phyloP scores from a whole-genome alignment of 2,888 invertebrate genomes.

The Cybosia mesomella region DNA sequence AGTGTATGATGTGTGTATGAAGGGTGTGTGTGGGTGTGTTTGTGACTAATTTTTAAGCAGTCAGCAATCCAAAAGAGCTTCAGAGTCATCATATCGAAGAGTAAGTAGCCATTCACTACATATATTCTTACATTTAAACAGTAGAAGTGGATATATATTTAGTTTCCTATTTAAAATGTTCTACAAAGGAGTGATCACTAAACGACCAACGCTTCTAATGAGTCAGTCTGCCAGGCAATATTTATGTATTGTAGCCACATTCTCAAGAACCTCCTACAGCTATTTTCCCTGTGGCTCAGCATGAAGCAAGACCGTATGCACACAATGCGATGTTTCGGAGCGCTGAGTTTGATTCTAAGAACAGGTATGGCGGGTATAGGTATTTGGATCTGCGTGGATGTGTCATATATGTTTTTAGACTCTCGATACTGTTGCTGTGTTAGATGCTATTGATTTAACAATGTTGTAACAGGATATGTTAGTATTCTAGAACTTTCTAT shows the following conservation, averaged over 20 bases:
- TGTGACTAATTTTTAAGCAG: no score
- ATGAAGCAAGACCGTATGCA: constrained; percentile 10
- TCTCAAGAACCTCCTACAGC: constrained; percentile 11
- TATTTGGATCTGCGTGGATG: constrained; percentile 18
- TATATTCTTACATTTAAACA: no score
- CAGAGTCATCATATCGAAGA: no score
- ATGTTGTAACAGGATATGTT: no score
- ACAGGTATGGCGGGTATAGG: constrained; percentile 14
- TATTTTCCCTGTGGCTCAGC: constrained; percentile 17
- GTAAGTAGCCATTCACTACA: no score
- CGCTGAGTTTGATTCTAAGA: constrained; percentile 21
- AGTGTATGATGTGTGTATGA: no score
- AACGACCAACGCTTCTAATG: neutral
- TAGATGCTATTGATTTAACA: neutral
- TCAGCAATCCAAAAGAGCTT: no score
- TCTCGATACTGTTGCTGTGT: constrained; percentile 9
- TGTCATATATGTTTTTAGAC: constrained; percentile 15
- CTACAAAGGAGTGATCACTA: no score
- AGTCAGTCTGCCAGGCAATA: neutral
- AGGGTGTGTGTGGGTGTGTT: no score
- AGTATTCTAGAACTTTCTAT: no score
- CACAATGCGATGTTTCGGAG: constrained; percentile 18
- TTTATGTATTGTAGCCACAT: constrained; percentile 3
- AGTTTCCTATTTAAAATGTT: no score
- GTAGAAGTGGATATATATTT: no score